A percentile compares a stretch with the other conserved stretches of the same genome.
Conservation (phyloP, 2,113 vertebrate species). For the Pimephales promelas region DNA sequence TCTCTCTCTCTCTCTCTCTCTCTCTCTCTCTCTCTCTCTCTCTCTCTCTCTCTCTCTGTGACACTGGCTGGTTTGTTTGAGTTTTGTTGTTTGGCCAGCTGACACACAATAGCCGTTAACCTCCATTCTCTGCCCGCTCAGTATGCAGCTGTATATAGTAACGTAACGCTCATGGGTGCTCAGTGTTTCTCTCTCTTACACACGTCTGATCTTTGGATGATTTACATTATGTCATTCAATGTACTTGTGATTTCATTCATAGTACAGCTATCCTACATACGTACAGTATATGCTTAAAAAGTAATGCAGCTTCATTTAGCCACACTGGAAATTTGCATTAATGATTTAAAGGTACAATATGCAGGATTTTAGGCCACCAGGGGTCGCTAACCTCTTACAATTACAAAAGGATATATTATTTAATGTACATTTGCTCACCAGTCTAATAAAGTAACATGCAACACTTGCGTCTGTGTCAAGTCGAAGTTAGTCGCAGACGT, state of each 20-base stretch:
- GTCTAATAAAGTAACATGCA: too few species aligned
- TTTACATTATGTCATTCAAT: not conserved
- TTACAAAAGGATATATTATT: too few species aligned
- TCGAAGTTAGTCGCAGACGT: too few species aligned
- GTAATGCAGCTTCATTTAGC: not conserved
- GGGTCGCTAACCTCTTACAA: too few species aligned
- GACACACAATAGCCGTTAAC: conserved; percentile 69
- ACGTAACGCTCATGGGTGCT: not conserved
- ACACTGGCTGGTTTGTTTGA: conserved; percentile 30
- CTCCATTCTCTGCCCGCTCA: conserved; percentile 56
- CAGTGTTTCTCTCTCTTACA: not conserved
- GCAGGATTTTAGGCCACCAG: too few species aligned
- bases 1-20: conserved; percentile 31
- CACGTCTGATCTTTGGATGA: not conserved
- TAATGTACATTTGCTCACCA: too few species aligned
- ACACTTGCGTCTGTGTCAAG: too few species aligned
- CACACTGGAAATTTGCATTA: not conserved
- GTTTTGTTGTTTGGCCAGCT: conserved; percentile 64
- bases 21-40: conserved; percentile 31
- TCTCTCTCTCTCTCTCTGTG: conserved; percentile 16
- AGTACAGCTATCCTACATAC: not conserved
- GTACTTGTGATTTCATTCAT: not conserved
- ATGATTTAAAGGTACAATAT: too few species aligned
- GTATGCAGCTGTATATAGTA: conserved; percentile 47
- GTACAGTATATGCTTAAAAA: not conserved